Base-by-base conservation (phyloP, 1,140 invertebrate species). In the Paraescarpia echinospica region DNA sequence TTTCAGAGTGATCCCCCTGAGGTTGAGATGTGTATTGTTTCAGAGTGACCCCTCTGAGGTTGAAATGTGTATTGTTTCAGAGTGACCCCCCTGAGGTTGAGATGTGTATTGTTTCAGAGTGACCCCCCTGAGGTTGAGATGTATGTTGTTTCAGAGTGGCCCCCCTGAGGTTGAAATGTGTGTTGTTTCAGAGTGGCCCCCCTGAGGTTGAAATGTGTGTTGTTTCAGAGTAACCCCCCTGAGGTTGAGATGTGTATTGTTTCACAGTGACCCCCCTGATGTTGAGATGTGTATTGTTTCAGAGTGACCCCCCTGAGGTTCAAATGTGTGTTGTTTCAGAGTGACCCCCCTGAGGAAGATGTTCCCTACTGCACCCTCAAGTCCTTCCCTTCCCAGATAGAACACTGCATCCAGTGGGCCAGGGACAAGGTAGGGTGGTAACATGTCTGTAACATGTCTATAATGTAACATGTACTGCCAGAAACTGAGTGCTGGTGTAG, bases 301-400 rank as follows among this genome's bases (percentile, higher is more conserved):
- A 41, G 41, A 41, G 41, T 41, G 41, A 41, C 41, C 41, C 41
- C 41, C 41, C 41, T 41, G 51, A 27, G 12, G 90, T 91, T 34
- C 4, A 4, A 41, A 41, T 6, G 41, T 41, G 41, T 41, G 34
- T 93, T 34, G 33, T 92, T 99, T 99, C 99, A 98, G 2, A 98
- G 99, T 96, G 99, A 99, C 96, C 99, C 99, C 0, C 99, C 99
- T 8, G 99, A 99, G 96, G 99, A 99, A 96, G 98, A 98, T 94
- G 99, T 99, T 95, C 99, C 99, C 0, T 99, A 99, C 94, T 99
- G 99, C 96, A 99, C 99, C 0, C 96, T 99, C 92, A 99, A 99
- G 96, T 99, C 99, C 96, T 99, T 99, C 96, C 99, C 99, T 1
- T 99, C 99, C 96, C 98, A 99, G 31, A 99, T 99, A 95, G 99